Conservation (phyloP, 2,797 vertebrate species). For the Zenarchopterus dispar region DNA sequence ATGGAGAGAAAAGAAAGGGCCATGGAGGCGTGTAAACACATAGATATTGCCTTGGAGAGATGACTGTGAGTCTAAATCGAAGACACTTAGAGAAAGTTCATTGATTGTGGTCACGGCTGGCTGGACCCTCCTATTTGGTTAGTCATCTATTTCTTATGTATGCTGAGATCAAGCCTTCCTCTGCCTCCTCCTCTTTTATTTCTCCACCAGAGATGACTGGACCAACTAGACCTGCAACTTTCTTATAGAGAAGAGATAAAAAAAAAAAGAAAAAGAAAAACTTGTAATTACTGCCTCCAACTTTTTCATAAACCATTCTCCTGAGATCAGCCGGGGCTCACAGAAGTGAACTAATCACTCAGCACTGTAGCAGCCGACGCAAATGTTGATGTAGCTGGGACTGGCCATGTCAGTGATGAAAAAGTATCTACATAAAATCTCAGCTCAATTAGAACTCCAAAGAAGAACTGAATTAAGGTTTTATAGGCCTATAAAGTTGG, state of each 20-base stretch:
- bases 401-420: too few relatives aligned
- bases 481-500: too few relatives aligned
- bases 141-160: slow-evolving; percentile 86
- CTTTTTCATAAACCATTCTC: slow-evolving; percentile 31
- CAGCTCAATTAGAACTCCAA: too few relatives aligned
- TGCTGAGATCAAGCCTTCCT: slow-evolving; percentile 81
- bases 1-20: too few relatives aligned
- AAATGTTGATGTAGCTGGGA: too few relatives aligned
- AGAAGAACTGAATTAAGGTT: too few relatives aligned
- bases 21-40: slow-evolving; percentile 10
- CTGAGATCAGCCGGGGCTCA: slow-evolving; percentile 17
- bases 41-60: slow-evolving; percentile 36
- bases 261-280: too few relatives aligned
- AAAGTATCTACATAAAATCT: too few relatives aligned
- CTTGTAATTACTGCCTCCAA: slow-evolving; percentile 56
- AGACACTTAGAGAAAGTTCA: slow-evolving; percentile 85
- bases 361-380: background rate
- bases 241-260: slow-evolving; percentile 28
- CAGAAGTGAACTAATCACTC: slow-evolving; percentile 11
- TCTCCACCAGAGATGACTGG: slow-evolving; percentile 65
- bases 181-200: slow-evolving; percentile 56
- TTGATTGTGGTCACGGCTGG: slow-evolving; percentile 86
- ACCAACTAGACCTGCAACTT: slow-evolving; percentile 64
- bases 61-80: slow-evolving; percentile 77
- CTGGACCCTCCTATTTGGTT: slow-evolving; percentile 85